Conservation (phyloP, 2,888 invertebrate genomes). For the Eudasyphora cyanicolor region DNA sequence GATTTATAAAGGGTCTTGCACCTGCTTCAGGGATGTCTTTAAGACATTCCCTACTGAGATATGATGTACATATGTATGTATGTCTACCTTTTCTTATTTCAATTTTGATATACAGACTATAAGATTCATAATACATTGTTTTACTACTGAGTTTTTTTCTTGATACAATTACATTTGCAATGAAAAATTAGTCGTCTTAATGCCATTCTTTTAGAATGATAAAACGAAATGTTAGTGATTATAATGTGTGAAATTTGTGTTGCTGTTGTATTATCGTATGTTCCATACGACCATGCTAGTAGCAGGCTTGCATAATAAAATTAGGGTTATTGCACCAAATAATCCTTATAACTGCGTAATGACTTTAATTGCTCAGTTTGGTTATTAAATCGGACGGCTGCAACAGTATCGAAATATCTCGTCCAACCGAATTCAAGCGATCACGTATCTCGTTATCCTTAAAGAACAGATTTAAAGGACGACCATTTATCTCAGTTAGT, state of each 20-base stretch:
- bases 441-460: conserved; percentile 89
- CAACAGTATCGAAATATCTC: conserved; percentile 92
- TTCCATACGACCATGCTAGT: conserved; percentile 46
- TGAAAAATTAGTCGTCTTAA: too few relatives aligned
- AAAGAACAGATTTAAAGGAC: conserved; percentile 88
- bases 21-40: too few relatives aligned
- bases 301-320: conserved; percentile 27
- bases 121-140: conserved; percentile 40
- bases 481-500: conserved; percentile 93
- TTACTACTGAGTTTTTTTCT: conserved; percentile 31
- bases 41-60: too few relatives aligned
- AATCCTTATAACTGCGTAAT: conserved; percentile 86
- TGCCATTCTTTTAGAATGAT: too few relatives aligned
- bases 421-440: conserved; percentile 89
- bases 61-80: conserved; percentile 20
- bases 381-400: conserved; percentile 92
- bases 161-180: conserved; percentile 53
- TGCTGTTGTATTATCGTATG: too few relatives aligned
- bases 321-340: conserved; percentile 83
- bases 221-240: too few relatives aligned
- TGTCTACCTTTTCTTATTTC: conserved; percentile 16
- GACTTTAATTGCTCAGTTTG: conserved; percentile 91
- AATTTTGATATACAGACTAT: conserved; percentile 50
- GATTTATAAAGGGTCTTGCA: too few relatives aligned
- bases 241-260: too few relatives aligned